Base-by-base conservation (phyloP, 2,113 vertebrate species). In the Numenius arquata region DNA sequence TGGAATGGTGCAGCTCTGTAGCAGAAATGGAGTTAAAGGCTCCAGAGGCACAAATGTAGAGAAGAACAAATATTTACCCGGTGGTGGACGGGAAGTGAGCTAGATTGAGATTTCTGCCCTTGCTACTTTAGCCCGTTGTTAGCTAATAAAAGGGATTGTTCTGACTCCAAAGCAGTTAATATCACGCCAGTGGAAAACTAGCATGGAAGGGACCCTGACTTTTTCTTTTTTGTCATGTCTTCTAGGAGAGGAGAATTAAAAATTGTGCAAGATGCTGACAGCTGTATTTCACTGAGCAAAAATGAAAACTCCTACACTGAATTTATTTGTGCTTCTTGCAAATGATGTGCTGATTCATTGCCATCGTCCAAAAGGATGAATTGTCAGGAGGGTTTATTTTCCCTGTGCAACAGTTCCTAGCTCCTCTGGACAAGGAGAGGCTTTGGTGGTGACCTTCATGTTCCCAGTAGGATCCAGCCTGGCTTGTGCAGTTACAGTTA, bases 31-130 rank as follows among this genome's bases (percentile, higher is more conserved):
- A 90, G 41, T 79, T 71, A 59, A 91, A 90, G 48, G 47, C 41
- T 92, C 47, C 45, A 59, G 78, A 85, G 71, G 81, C 59, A 47
- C 38, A 94, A 58, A 85, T 29, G 18, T 62, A 43, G 68, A 85
- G 45, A 55, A 95, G 89, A 95, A 43, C 71, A 95, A 96, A 93
- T 97, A 95, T 95, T 95, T 95, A 80, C 67, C 29, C 18, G 73
- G 63, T 52, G 29, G 47, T 85, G 89, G 63, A 79, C 8, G 11
- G 89, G 90, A 93, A 94, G 59, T 70, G 65, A 8, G 1, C 59
- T 90, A 68, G 63, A 65, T 89, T 77, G 68, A 94, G 84, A 78
- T 89, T 88, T 85, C 86, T 87, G 74, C 62, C 74, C 32, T 93
- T 0, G 0, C 30, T 8, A 8, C 73, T 91, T 89, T 6, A 85